Base-by-base conservation (phyloP, 2,113 vertebrate genomes). In the Mirounga angustirostris region DNA sequence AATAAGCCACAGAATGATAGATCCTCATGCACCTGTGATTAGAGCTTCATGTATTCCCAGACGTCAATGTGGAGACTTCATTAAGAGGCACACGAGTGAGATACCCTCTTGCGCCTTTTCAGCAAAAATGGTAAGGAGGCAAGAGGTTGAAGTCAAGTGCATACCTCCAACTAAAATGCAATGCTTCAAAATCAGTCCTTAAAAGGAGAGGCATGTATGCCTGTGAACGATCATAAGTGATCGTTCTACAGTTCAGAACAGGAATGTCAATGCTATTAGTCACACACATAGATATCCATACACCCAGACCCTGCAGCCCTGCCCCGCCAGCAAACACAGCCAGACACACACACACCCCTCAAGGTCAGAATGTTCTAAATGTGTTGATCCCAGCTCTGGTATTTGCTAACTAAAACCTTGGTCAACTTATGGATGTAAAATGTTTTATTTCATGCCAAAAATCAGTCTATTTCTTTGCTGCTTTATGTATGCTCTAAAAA, bases 1-100 rank as follows among this genome's bases (percentile, higher is more conserved):
- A 98, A 82, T 71, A 79, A 97, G 63, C 36, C 0, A 97, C 80
- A 92, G 11, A 85, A 93, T 95, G 19, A 7, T 80, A 46, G 1
- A 94, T 43, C 10, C 1, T 92, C 43, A 89, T 80, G 76, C 0
- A 0, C 26, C 69, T 93, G 52, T 86, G 58, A 97, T 65, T 58
- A 97, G 33, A 96, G 63, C 30, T 92, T 61, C 40, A 86, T 13
- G 11, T 76, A 85, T 92, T 92, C 81, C 9, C 6, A 86, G 76
- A 59, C 78, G 82, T 28, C 83, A 84, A 81, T 33, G 76, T 0
- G 1, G 16, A 56, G n/a, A 0, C 40, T 93, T 97, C 40, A 8
- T 54, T 82, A 78, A 84, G 94, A 90, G 59, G 61, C 8, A 83
- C 24, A 83, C 15, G 15, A 26, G 30, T 93, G 18, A 50, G 19